Evolutionary conservation across 1,140 invertebrate genomes (phyloP).

Genomic region (Eriosoma lanigerum): DNA sequence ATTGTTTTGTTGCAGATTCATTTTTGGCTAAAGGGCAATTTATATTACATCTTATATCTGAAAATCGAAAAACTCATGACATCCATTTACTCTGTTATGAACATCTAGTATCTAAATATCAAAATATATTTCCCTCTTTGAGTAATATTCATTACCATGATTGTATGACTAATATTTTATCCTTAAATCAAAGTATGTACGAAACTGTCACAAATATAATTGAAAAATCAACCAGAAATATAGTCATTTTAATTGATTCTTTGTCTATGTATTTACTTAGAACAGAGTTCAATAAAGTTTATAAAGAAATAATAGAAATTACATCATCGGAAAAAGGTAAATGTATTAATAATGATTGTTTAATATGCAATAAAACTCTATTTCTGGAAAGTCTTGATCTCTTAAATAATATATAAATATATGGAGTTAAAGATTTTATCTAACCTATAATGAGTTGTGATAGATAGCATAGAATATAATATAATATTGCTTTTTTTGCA

Average conservation of each 20-base stretch:
- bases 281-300: slow-evolving; percentile 1
- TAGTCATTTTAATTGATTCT: slow-evolving; percentile 41
- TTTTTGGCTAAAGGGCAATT: slow-evolving; percentile 38
- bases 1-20: slow-evolving; percentile 41
- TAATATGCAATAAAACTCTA: too few relatives aligned
- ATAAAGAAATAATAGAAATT: slow-evolving; percentile 43
- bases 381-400: too few relatives aligned
- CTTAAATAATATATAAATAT: too few relatives aligned
- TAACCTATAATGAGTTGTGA: too few relatives aligned
- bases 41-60: slow-evolving; percentile 30
- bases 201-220: slow-evolving; percentile 13
- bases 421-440: too few relatives aligned
- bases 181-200: not conserved
- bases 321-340: slow-evolving; percentile 24
- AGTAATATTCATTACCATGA: slow-evolving; percentile 28
- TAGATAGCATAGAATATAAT: too few relatives aligned
- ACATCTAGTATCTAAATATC: slow-evolving; percentile 17
- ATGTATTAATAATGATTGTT: not conserved
- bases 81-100: slow-evolving; percentile 41
- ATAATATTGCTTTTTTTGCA: too few relatives aligned
- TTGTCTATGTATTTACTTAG: slow-evolving; percentile 36
- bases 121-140: slow-evolving; percentile 1
- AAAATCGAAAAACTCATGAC: slow-evolving; percentile 29
- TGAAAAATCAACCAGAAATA: slow-evolving; percentile 7
- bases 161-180: slow-evolving; percentile 24